Base-by-base conservation (phyloP, 2,113 vertebrate species). In the Planiliza haematocheilus region DNA sequence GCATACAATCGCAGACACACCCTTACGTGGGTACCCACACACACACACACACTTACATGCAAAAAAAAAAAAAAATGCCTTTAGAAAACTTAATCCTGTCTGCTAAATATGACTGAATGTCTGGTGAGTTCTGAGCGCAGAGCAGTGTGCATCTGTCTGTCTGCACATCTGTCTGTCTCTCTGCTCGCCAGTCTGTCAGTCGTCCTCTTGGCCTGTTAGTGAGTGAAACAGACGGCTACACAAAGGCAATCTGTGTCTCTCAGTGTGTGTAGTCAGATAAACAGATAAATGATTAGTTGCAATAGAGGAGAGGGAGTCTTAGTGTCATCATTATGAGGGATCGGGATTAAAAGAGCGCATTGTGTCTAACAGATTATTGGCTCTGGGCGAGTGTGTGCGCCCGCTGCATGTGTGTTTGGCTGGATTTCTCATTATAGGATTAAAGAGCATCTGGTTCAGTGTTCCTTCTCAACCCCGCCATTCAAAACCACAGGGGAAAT, bases 361-460 rank as follows among this genome's bases (percentile, higher is more conserved):
- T 91, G 88, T 89, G 67, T 86, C 71, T 46, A 45, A 72, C 67
- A 85, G 88, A 87, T 89, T 90, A 86, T 82, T 87, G 56, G 10
- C 50, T 70, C 42, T 64, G 20, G 57, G 17, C 9, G 53, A 45
- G 56, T 37, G 42, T 61, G 39, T 41, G 49, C 38, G 57, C 30
- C 10, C 64, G 73, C 64, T 65, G 78, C 64, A 70, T 86, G 83
- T 86, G 85, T 86, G 82, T 65, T 72, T 91, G 89, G 69, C 87
- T 90, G 89, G 51, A 90, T 91, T 88, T 91, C 86, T 91, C 79
- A 84, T 91, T 91, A 90, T 88, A 77, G 81, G 89, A 92, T 91
- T 91, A 91, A 86, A 85, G 80, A 91, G 91, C 89, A 89, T 91
- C 90, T 92, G 89, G 82, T 91, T 84, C 86, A 85, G 77, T 86